Evolutionary conservation across 2,888 invertebrate species (phyloP), one percentile per base, ranked within the genome.

Genomic region (Sceliomorpha sp.): DNA sequence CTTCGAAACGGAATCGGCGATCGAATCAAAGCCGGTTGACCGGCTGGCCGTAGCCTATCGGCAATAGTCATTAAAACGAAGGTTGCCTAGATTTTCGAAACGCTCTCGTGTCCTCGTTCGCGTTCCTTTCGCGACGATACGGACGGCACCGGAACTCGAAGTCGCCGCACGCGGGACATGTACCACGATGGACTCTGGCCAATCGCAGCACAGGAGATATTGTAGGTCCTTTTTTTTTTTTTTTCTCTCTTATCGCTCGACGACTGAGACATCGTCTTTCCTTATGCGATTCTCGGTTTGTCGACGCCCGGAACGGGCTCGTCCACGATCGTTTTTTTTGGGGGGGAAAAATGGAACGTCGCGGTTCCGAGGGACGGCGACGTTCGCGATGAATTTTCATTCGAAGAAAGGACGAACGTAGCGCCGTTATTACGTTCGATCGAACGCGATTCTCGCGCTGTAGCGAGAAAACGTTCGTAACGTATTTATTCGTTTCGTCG

Each of bases 141-240:
- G 56, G 55, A 70, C 37, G 70, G 63, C 59, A 67, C 67, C 67
- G 63, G 62, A 62, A 69, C 58, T 42, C 36, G 60, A 29, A 37
- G 4, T 27, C 31, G 42, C 60, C 15, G 31, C 39, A 20, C 29
- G 20, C 44, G 17, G 78, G 82, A 81, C 60, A 85, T 86, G 85
- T n/a, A 83, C 83, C 81, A 77, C 77, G 58, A 86, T 85, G 85
- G 83, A 85, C 72, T 74, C 75, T 53, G 56, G 73, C 56, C 74
- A 80, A 27, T 74, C 81, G 37, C 79, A 80, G 45, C 83, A 79
- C 70, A 76, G 74, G 36, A 82, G 78, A 82, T 83, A 82, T 68
- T 84, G 85, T 85, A 84, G 48, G 84, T 82, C 75, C 15, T 12
- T 36, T 26, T 13, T 12, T 13, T 1, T 4, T 17, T 10, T 29